Evolutionary conservation across 1,140 invertebrate genomes (phyloP), one percentile per base, ranked within the genome.

Genomic region (Cotesia typhae): DNA sequence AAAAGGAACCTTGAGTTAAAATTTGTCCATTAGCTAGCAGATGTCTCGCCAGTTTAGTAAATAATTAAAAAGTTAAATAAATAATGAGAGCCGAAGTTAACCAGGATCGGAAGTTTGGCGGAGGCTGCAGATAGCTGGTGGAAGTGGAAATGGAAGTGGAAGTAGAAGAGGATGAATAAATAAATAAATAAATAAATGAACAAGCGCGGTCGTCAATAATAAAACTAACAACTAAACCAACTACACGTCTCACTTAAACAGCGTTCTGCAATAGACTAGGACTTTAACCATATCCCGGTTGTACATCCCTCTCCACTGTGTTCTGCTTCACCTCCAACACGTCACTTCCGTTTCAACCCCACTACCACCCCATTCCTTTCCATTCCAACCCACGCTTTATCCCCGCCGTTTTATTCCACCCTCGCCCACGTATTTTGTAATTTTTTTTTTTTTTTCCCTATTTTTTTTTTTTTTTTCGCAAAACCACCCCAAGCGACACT

Each of bases 201-300:
- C 41, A 47, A 47, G 41, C 41, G 6, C 10, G 41, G 41, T 47
- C 41, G 41, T 47, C 41, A 47, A 47, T 47, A 47, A 47, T 47
- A 47, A 47, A 47, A 47, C 41, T 47, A 47, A 47, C 41, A 47
- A 47, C 41, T 47, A 47, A 47, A 47, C 41, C 41, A 47, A 47
- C 41, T 47, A 65, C 81, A 80, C 80, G 82, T 83, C 81, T 76
- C 78, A 79, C 80, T 77, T 83, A 81, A 82, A 76, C 83, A 82
- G 80, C 81, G 83, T 79, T 84, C 83, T 80, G 81, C 83, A 82
- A 80, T 83, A 78, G 75, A 86, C 85, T 85, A 85, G 82, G 41
- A 47, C 79, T 71, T 73, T 72, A 80, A 77, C 80, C 78, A 76
- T 79, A 79, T 80, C 76, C 80, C 67, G 73, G 67, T 36, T 35